phyloP scores from a whole-genome alignment of 2,888 invertebrate genomes.

The Calameuta pallipes region DNA sequence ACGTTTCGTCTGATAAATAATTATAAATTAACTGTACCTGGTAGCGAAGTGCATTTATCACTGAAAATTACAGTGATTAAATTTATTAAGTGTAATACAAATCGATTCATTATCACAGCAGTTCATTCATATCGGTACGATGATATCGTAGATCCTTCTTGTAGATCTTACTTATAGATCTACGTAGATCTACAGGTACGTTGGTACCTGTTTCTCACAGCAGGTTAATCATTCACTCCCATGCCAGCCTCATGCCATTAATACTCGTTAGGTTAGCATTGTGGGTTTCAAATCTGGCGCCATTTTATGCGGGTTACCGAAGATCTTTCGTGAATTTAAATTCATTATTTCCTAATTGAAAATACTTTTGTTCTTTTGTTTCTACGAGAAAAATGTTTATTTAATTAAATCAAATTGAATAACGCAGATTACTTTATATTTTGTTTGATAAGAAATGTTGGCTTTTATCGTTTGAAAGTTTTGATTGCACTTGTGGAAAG shows the following conservation, averaged over 20 bases:
- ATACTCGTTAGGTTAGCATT: slow-evolving; percentile 23
- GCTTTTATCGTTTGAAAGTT: neutral
- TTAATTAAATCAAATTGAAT: neutral
- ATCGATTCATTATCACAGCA: neutral
- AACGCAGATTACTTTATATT: neutral
- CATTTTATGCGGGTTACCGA: neutral
- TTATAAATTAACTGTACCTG: neutral
- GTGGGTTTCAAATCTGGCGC: slow-evolving; percentile 9
- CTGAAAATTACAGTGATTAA: neutral
- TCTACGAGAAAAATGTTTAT: neutral
- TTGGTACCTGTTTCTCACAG: slow-evolving; percentile 9
- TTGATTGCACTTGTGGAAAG: neutral
- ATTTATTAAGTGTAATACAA: neutral
- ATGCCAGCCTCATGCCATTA: slow-evolving; percentile 17
- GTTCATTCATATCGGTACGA: neutral
- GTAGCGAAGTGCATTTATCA: neutral
- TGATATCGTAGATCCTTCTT: neutral
- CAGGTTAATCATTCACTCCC: slow-evolving; percentile 20
- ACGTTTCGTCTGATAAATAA: neutral
- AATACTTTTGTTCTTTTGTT: neutral
- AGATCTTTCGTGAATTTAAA: neutral
- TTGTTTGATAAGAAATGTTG: neutral
- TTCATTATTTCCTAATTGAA: neutral
- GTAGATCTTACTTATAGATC: neutral
- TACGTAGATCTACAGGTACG: neutral